phyloP scores from a whole-genome alignment of 2,888 invertebrate species.

The Blera fallax region DNA sequence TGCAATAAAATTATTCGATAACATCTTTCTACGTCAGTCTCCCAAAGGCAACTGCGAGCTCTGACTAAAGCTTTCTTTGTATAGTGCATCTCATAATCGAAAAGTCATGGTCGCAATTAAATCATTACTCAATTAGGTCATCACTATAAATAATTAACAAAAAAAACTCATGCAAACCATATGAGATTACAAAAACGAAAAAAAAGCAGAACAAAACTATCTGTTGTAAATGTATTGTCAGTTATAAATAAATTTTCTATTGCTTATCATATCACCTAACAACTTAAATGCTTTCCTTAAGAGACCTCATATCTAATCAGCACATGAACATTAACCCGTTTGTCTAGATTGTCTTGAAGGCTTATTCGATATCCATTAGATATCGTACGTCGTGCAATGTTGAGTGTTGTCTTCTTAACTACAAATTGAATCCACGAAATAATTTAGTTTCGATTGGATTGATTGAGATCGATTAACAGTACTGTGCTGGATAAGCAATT shows the following conservation, averaged over 20 bases:
- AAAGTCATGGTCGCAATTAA: not conserved
- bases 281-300: constrained; percentile 26
- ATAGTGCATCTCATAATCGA: not conserved
- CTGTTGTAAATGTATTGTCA: not conserved
- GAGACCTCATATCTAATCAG: constrained; percentile 45
- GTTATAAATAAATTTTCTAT: constrained; percentile 11
- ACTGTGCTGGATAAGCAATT: not conserved
- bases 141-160: not conserved
- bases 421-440: not conserved
- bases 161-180: not conserved
- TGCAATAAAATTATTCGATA: too few relatives aligned
- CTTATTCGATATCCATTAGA: constrained; percentile 29
- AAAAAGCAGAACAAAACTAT: not conserved
- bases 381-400: constrained; percentile 7
- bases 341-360: constrained; percentile 2
- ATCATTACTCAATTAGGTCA: constrained; percentile 18
- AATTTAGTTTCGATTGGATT: not conserved
- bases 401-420: not conserved
- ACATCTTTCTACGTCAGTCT: too few relatives aligned
- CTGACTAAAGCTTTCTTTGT: too few relatives aligned
- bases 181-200: not conserved
- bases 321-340: constrained; percentile 15
- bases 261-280: constrained; percentile 23
- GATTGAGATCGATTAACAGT: constrained; percentile 3
- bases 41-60: too few relatives aligned